Evolutionary conservation across 2,797 vertebrate species (phyloP), one percentile per base, ranked within the genome.

Genomic region (Acanthopagrus latus): DNA sequence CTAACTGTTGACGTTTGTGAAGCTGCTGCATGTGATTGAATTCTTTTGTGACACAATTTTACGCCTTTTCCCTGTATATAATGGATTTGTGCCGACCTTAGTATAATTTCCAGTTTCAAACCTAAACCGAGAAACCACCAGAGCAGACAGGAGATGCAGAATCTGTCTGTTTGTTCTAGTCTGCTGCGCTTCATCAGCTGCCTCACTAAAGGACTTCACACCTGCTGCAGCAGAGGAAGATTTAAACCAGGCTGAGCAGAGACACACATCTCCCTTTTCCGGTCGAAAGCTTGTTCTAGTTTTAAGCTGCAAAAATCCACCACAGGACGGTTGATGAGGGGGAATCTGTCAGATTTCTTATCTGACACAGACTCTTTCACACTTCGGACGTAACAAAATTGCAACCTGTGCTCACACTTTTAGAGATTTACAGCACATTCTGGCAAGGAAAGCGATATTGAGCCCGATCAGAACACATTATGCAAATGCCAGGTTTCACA

Each of bases 281-380:
- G 74, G 38, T 84, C 73, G 54, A 85, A 74, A 72, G 52, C 51
- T 3, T 60, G 71, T 72, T 59, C 76, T 65, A 41, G 70, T 74
- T 83, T 68, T 46, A 72, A 63, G 66, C 78, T 64, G 56, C n/a
- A 27, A 68, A 86, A 89, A 74, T 64, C 64, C 57, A 78, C 58
- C 70, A 76, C 55, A 41, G 43, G 48, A 76, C 47, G 75, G 78
- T 86, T 77, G 74, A 78, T 29, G 70, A 73, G 74, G 65, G 64
- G 72, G 68, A 76, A 82, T 81, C 71, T 88, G 80, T 89, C 83
- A 76, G 70, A 84, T 82, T 86, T 83, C 77, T 74, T 67, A n/a
- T 55, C 60, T 69, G 74, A 82, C 67, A 50, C 17, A 11, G 72
- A 76, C 63, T 57, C 63, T 76, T 90, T 91, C 86, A 83, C 83